Conservation (phyloP, 2,113 vertebrate genomes). For the Vimba vimba region DNA sequence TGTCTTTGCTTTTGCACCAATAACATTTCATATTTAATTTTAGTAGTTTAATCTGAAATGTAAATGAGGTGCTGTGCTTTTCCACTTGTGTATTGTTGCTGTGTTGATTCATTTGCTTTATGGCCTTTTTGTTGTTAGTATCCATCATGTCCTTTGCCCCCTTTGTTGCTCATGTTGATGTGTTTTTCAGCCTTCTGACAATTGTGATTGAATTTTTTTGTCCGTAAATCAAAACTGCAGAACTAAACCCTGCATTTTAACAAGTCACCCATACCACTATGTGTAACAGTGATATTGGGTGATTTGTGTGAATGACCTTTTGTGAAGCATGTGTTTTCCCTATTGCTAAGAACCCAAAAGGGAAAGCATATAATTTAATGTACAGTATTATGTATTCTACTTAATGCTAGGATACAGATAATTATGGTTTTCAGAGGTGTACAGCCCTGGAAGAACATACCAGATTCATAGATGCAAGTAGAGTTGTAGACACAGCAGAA, state of each 20-base stretch:
- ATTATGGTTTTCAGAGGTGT: not conserved
- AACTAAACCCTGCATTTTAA: not conserved
- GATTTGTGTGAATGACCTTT: not conserved
- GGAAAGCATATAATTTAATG: not conserved
- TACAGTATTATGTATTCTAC: not conserved
- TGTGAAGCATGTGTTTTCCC: not conserved
- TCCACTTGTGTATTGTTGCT: not conserved
- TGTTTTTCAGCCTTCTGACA: conserved; percentile 52
- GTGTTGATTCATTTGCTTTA: conserved; percentile 18
- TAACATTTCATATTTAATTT: not conserved
- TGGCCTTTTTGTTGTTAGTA: not conserved
- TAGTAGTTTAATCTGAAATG: not conserved
- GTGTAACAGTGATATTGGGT: not conserved
- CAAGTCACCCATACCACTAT: not conserved
- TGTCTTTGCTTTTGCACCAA: conserved; percentile 13
- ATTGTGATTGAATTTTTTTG: not conserved
- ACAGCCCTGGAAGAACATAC: not conserved
- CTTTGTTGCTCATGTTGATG: conserved; percentile 30
- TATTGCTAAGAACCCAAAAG: not conserved
- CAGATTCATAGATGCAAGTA: not conserved
- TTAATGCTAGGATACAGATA: not conserved
- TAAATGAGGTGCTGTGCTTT: not conserved
- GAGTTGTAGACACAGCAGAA: not conserved
- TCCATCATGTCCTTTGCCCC: conserved; percentile 17
- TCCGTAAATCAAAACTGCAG: not conserved